phyloP scores from a whole-genome alignment of 2,113 vertebrate genomes.

The Hydropotes inermis region DNA sequence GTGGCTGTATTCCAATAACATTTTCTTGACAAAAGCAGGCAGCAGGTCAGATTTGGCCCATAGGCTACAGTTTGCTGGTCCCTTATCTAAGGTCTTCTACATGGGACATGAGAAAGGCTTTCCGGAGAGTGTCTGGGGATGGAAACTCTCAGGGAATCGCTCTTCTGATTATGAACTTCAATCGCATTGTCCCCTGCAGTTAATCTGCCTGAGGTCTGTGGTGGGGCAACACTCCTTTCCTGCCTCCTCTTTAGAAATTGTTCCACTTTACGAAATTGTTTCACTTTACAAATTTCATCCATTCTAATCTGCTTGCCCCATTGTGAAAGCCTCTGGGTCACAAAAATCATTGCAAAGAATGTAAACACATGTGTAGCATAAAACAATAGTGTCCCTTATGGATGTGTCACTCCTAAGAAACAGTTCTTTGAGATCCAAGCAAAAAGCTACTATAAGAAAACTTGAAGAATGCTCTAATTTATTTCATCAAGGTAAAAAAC shows the following conservation, averaged over 20 bases:
- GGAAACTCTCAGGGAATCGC: background rate
- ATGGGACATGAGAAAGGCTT: background rate
- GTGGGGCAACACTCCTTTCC: background rate
- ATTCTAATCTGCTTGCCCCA: background rate
- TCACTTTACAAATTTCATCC: background rate
- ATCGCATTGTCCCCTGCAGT: background rate
- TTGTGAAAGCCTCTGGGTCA: background rate
- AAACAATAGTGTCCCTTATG: background rate
- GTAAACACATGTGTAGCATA: background rate
- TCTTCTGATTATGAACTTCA: background rate
- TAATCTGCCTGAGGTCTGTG: background rate
- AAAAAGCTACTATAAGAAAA: background rate
- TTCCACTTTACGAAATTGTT: background rate
- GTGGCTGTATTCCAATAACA: background rate
- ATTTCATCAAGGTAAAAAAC: background rate
- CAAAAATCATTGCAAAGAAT: background rate
- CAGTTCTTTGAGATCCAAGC: background rate
- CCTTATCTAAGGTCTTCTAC: background rate
- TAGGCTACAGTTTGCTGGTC: background rate
- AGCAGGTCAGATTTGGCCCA: background rate
- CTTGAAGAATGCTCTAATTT: background rate
- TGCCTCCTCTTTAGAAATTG: background rate
- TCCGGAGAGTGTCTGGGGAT: background rate
- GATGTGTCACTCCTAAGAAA: background rate
- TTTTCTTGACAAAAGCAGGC: background rate